phyloP scores from a whole-genome alignment of 2,797 vertebrate species.

The Micropoecilia bifurca region DNA sequence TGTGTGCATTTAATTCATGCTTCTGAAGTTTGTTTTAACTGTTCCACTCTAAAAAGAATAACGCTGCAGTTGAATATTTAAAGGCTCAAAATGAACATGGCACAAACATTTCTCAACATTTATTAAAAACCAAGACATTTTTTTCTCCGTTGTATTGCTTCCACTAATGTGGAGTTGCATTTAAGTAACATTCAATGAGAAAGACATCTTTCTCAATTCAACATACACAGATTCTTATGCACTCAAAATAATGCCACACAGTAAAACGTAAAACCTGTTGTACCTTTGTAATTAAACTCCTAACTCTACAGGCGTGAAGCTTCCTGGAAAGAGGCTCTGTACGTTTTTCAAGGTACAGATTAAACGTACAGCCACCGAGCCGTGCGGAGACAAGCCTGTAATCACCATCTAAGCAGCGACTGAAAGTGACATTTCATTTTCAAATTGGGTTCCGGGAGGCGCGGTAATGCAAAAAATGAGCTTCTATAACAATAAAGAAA shows the following conservation, averaged over 20 bases:
- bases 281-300: neutral
- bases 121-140: neutral
- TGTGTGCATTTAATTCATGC: neutral
- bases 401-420: slow-evolving; percentile 49
- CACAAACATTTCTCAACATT: neutral
- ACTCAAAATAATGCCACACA: slow-evolving; percentile 7
- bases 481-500: slow-evolving; percentile 62
- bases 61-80: neutral
- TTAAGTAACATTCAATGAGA: slow-evolving; percentile 35
- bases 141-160: neutral
- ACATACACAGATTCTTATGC: slow-evolving; percentile 8
- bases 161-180: too few species aligned
- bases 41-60: neutral
- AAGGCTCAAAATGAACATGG: neutral
- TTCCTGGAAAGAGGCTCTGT: slow-evolving; percentile 16
- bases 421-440: slow-evolving; percentile 63
- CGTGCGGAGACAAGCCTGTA: slow-evolving; percentile 5
- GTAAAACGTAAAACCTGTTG: slow-evolving; percentile 26
- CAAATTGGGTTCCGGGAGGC: slow-evolving; percentile 29
- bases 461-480: slow-evolving; percentile 59
- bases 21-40: neutral
- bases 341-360: slow-evolving; percentile 2
- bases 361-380: slow-evolving; percentile 12
- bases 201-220: neutral
- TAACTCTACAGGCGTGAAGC: slow-evolving; percentile 13